Percentiles rank a stretch among this genome's conserved stretches.
Evolutionary conservation across 2,888 invertebrate species (phyloP).

Genomic region (Cephus sareptanus): DNA sequence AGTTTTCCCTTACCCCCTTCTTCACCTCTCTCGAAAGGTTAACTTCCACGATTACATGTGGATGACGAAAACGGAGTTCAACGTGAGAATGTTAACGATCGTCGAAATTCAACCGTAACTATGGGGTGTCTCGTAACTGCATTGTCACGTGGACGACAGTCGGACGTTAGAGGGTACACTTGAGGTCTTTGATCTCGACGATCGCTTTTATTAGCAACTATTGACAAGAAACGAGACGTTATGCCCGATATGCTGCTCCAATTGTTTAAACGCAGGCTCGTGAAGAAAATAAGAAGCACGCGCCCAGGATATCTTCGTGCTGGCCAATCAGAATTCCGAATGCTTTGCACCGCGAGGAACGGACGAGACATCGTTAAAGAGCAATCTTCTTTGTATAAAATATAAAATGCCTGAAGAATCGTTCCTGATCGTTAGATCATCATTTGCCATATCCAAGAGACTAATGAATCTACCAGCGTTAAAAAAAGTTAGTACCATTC

Average conservation of each 20-base stretch:
- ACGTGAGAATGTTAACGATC: slow-evolving; percentile 19
- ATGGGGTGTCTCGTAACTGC: not conserved
- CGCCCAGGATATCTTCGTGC: not conserved
- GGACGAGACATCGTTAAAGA: not conserved
- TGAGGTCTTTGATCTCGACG: not conserved
- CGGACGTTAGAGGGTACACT: not conserved
- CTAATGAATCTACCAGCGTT: not conserved
- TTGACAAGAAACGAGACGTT: not conserved
- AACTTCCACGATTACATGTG: slow-evolving; percentile 56
- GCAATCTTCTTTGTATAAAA: not conserved
- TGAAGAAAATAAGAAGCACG: not conserved
- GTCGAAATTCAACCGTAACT: not conserved
- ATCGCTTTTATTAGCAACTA: not conserved
- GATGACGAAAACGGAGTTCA: slow-evolving; percentile 54
- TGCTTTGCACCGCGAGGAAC: not conserved
- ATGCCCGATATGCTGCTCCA: not conserved
- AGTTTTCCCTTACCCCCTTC: not conserved
- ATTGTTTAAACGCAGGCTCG: not conserved
- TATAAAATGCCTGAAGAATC: not conserved
- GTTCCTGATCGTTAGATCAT: not conserved
- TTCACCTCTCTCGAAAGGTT: not conserved
- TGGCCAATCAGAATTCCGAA: not conserved
- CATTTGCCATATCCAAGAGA: not conserved
- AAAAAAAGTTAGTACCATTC: not conserved
- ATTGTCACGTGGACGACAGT: not conserved